phyloP scores from a whole-genome alignment of 1,140 invertebrate genomes.

The Heterodera schachtii region DNA sequence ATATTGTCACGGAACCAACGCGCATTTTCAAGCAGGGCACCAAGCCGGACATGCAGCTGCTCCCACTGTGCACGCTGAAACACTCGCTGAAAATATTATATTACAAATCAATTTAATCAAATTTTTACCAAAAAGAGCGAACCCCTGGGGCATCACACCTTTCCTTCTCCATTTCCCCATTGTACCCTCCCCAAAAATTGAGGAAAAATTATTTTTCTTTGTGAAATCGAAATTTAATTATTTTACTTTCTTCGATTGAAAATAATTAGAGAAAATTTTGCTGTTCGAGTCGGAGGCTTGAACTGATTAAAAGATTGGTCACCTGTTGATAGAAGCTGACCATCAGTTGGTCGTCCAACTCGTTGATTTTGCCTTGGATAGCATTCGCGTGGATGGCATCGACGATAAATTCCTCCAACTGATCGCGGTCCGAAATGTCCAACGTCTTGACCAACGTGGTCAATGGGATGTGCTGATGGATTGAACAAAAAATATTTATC shows the following conservation, averaged over 20 bases:
- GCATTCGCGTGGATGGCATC: constrained; percentile 64
- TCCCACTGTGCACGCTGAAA: constrained; percentile 61
- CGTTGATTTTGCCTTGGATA: constrained; percentile 63
- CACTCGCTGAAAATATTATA: constrained; percentile 35
- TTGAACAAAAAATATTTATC: neutral
- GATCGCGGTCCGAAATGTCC: constrained; percentile 54
- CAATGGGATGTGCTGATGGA: constrained; percentile 15
- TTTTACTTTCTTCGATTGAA: too few species aligned
- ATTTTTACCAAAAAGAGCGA: too few species aligned
- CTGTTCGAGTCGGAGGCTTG: too few species aligned
- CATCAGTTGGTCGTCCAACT: constrained; percentile 47
- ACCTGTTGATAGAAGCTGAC: constrained; percentile 51
- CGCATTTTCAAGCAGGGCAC: constrained; percentile 44
- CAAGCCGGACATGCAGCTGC: constrained; percentile 50
- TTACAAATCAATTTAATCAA: neutral
- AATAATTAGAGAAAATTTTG: too few species aligned
- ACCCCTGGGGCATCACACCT: too few species aligned
- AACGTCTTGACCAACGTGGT: constrained; percentile 45
- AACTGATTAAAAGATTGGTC: neutral
- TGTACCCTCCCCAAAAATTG: too few species aligned
- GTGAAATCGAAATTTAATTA: too few species aligned
- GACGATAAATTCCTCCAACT: constrained; percentile 62
- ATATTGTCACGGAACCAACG: constrained; percentile 51
- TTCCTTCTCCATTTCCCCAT: too few species aligned
- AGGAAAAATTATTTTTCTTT: too few species aligned